phyloP scores from a whole-genome alignment of 2,113 vertebrate genomes.

The Scartelaos histophorus region DNA sequence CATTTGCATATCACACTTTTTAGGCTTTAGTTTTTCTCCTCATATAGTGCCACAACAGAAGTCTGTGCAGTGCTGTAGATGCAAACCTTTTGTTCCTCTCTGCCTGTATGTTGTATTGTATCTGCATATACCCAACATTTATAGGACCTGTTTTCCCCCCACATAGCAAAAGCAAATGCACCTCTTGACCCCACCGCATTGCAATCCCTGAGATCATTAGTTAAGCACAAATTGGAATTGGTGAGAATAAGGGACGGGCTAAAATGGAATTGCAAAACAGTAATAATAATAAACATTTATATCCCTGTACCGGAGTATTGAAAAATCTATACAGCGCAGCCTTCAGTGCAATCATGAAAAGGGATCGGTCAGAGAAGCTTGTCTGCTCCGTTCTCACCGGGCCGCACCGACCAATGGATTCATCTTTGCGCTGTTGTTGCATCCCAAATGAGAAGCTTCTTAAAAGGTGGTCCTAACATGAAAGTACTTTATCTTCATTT shows the following conservation, averaged over 20 bases:
- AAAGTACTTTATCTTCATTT: constrained; percentile 58
- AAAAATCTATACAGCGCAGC: constrained; percentile 49
- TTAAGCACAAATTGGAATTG: constrained; percentile 45
- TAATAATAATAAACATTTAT: constrained; percentile 59
- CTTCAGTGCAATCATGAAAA: constrained; percentile 35
- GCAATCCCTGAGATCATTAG: constrained; percentile 40
- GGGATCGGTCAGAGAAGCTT: constrained; percentile 51
- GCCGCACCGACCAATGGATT: constrained; percentile 48
- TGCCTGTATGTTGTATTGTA: neutral
- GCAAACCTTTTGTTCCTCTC: neutral
- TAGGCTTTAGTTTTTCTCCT: neutral
- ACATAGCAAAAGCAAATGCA: constrained; percentile 25
- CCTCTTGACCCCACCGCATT: constrained; percentile 32
- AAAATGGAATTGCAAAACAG: constrained; percentile 39
- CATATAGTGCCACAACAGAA: neutral
- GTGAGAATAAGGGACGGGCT: constrained; percentile 20
- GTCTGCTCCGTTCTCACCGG: constrained; percentile 45
- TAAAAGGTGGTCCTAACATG: constrained; percentile 55
- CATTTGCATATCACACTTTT: neutral
- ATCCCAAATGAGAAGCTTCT: constrained; percentile 55
- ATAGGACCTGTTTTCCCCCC: constrained; percentile 29
- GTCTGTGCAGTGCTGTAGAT: neutral
- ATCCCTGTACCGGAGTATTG: constrained; percentile 35
- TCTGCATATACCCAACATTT: constrained; percentile 24
- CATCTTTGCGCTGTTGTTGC: constrained; percentile 46